Evolutionary conservation across 1,140 invertebrate species (phyloP).

Genomic region (Coboldia fuscipes): DNA sequence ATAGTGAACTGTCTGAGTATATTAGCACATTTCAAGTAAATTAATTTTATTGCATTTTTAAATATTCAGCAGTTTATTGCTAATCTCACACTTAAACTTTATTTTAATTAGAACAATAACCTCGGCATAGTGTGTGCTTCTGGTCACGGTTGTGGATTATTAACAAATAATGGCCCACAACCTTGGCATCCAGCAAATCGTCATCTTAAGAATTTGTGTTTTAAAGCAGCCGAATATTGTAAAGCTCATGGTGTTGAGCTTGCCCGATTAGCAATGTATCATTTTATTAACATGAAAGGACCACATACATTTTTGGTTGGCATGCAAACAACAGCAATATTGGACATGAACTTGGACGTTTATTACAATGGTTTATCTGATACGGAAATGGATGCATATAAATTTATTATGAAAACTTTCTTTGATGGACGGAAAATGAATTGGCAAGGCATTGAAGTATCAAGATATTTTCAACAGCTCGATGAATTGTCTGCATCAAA

Average conservation of each 20-base stretch:
- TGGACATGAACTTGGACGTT: slow-evolving; percentile 37
- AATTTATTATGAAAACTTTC: no score
- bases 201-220: slow-evolving; percentile 39
- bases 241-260: slow-evolving; percentile 44
- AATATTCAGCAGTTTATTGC: neutral
- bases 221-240: slow-evolving; percentile 35
- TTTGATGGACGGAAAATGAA: no score
- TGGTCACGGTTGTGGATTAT: slow-evolving; percentile 55
- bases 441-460: no score
- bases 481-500: no score
- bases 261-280: slow-evolving; percentile 45
- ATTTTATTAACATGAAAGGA: slow-evolving; percentile 29
- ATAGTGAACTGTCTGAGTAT: slow-evolving; percentile 51
- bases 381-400: slow-evolving; percentile 34
- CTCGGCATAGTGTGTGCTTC: slow-evolving; percentile 70
- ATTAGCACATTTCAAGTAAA: slow-evolving; percentile 19
- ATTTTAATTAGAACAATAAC: slow-evolving; percentile 33
- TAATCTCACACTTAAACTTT: slow-evolving; percentile 5
- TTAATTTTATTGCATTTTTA: neutral
- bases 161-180: slow-evolving; percentile 52
- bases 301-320: slow-evolving; percentile 43
- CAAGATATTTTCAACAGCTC: no score
- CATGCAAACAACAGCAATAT: slow-evolving; percentile 34
- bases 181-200: slow-evolving; percentile 63
- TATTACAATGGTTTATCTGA: slow-evolving; percentile 31